Base-by-base conservation (phyloP, 2,113 vertebrate species). In the Oreochromis aureus region DNA sequence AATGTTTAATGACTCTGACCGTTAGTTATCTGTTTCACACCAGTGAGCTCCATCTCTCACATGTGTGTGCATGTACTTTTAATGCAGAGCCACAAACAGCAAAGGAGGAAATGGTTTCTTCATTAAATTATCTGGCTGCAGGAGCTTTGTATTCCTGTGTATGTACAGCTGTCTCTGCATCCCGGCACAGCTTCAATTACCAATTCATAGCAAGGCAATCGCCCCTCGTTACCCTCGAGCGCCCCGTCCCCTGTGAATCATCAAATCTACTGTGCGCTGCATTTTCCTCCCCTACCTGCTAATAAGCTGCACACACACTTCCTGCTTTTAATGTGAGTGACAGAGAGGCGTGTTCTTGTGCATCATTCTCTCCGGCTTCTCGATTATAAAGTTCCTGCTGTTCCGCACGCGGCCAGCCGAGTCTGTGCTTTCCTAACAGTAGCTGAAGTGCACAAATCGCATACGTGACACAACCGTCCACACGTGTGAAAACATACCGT, bases 81-180 rank as follows among this genome's bases (percentile, higher is more conserved):
- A 83, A 46, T 58, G 44, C 9, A 27, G 36, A 18, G 10, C 87
- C 81, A 86, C 83, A 79, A 90, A 3, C 69, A 80, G 36, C 12
- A 12, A 16, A 24, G 24, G 39, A 84, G 73, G 86, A 89, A 87
- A 87, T 79, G 16, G 24, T 76, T 48, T 46, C 79, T 86, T 86
- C 30, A 87, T 89, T 76, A 9, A 84, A 82, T 90, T 79, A 84
- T 85, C 30, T 56, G 30, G 19, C 71, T 11, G 12, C 22, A 81
- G 78, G 55, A 84, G 84, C 44, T 56, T 73, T 81, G 71, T 78
- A 4, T 61, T 88, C 19, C 36, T 81, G 10, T 48, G 61, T 84
- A 51, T 44, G 16, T 41, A n/a, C 41, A 90, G 66, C 86, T 66
- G 34, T 76, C 78, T 76, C 46, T 6, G 10, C 82, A 80, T 85